phyloP scores from a whole-genome alignment of 2,888 invertebrate species.

The Trichopria drosophilae region DNA sequence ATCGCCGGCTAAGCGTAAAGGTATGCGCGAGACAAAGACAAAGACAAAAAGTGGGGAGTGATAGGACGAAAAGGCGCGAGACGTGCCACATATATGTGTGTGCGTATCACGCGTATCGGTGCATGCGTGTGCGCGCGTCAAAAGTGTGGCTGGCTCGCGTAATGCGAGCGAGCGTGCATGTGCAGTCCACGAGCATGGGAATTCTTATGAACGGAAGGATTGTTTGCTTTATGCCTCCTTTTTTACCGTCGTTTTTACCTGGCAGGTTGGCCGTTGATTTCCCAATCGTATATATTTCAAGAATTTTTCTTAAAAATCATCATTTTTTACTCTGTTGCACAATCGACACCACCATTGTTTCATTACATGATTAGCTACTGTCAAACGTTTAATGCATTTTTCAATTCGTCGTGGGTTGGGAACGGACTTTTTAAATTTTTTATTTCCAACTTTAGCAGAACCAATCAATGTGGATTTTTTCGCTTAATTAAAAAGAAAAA shows the following conservation, averaged over 20 bases:
- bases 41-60: constrained; percentile 31
- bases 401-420: no score
- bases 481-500: no score
- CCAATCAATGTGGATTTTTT: no score
- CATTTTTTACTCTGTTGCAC: no score
- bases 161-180: constrained; percentile 39
- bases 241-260: background rate
- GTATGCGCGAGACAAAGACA: constrained; percentile 31
- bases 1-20: constrained; percentile 35
- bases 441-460: no score
- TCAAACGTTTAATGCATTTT: no score
- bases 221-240: constrained; percentile 6
- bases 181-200: constrained; percentile 36
- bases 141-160: constrained; percentile 56
- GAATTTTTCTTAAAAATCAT: no score
- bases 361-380: no score
- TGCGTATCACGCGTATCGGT: constrained; percentile 29
- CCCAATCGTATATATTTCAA: no score
- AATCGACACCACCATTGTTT: no score
- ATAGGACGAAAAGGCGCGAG: background rate
- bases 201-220: constrained; percentile 35
- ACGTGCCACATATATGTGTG: constrained; percentile 1
- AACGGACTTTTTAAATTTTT: no score
- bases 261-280: no score
- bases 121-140: constrained; percentile 48